These are phyloP conservation scores for Sarcophaga peregrina DNA, from an alignment of 1,140 invertebrate species.

Conservation along the genomic window DNA sequence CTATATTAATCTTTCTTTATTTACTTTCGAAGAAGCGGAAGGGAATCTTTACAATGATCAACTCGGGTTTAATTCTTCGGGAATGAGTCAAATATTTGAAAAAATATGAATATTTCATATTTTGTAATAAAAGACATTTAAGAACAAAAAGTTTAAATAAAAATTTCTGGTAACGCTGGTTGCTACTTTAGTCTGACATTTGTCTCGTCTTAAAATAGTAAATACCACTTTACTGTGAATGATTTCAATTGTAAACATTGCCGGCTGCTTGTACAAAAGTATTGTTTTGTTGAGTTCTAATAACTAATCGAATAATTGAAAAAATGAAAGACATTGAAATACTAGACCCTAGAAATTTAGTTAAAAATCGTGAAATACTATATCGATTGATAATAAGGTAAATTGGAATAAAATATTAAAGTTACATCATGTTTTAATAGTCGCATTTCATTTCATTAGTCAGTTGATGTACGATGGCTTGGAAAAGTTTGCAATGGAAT, in stretches of 20 bases:
- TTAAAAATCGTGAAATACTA: constrained; percentile 84
- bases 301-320: background rate
- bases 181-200: too few relatives aligned
- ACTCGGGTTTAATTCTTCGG: too few relatives aligned
- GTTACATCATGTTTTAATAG: constrained; percentile 18
- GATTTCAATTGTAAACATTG: background rate
- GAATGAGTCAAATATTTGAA: too few relatives aligned
- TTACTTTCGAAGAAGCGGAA: too few relatives aligned
- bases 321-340: constrained; percentile 72
- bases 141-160: too few relatives aligned
- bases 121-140: too few relatives aligned
- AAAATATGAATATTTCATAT: too few relatives aligned
- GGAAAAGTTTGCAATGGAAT: constrained; percentile 85
- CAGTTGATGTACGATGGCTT: constrained; percentile 94
- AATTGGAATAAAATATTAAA: background rate
- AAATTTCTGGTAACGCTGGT: too few relatives aligned
- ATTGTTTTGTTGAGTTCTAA: background rate
- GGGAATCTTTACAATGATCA: too few relatives aligned
- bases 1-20: too few relatives aligned
- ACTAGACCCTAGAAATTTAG: constrained; percentile 77
- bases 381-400: constrained; percentile 91
- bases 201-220: too few relatives aligned
- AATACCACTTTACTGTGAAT: background rate
- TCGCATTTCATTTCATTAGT: constrained; percentile 68
- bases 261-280: background rate